Percentiles rank a stretch among this genome's conserved stretches.
Conservation (phyloP, 1,140 invertebrate species). For the Tetragonula clypearis region DNA sequence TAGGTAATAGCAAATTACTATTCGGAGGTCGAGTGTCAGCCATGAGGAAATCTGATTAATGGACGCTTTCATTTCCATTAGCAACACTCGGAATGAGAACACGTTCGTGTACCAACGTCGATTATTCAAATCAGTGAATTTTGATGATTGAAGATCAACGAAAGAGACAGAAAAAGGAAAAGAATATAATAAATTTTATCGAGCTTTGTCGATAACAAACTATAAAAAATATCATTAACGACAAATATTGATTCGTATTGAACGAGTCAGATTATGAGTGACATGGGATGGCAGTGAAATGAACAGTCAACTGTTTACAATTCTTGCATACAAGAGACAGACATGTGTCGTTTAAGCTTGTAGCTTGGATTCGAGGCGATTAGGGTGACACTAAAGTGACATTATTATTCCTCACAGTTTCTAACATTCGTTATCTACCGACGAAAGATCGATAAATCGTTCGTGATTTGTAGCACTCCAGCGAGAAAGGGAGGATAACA, state of each 20-base stretch:
- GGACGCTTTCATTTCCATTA: not conserved
- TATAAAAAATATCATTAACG: not conserved
- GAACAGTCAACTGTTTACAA: not conserved
- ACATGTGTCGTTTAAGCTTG: not conserved
- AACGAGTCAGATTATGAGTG: not conserved
- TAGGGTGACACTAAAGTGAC: not conserved
- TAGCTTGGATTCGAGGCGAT: not conserved
- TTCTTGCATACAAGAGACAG: not conserved
- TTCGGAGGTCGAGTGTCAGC: not conserved
- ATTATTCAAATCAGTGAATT: not conserved
- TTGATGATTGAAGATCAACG: too few species aligned
- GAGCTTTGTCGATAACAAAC: not conserved
- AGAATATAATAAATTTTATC: not conserved
- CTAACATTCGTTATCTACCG: not conserved
- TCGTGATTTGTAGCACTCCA: not conserved
- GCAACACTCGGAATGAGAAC: not conserved
- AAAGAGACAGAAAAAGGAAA: not conserved
- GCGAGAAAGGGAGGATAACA: too few species aligned
- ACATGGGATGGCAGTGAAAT: not conserved
- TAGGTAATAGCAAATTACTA: not conserved
- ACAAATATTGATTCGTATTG: not conserved
- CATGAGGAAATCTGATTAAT: constrained; percentile 7
- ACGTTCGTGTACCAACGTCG: not conserved
- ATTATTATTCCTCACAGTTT: not conserved
- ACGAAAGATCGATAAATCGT: not conserved